Evolutionary conservation across 37 sponge, comb jelly and placozoan species (phyloP).

Genomic region (Mnemiopsis leidyi): DNA sequence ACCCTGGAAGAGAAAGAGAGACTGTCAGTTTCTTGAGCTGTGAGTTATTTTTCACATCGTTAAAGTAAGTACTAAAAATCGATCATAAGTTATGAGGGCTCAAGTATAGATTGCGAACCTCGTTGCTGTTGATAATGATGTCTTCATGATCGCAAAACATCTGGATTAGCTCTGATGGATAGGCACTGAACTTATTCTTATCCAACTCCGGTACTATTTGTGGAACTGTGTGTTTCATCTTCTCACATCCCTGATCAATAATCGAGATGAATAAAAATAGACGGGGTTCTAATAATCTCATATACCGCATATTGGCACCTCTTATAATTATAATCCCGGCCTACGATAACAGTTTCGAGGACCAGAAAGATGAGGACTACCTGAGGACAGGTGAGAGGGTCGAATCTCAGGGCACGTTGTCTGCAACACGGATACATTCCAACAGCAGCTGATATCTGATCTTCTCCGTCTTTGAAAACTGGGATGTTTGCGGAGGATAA

Average conservation of each 20-base stretch:
- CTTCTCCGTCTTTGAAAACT: slow-evolving; percentile 57
- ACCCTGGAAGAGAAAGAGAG: neutral
- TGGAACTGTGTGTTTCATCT: slow-evolving; percentile 58
- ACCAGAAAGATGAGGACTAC: too few relatives aligned
- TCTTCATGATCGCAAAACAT: slow-evolving; percentile 61
- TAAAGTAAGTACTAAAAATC: too few relatives aligned
- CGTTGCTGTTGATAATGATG: slow-evolving; percentile 4
- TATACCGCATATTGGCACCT: neutral
- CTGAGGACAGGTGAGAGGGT: slow-evolving; percentile 65
- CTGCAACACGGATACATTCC: slow-evolving; percentile 66
- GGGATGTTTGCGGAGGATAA: too few relatives aligned
- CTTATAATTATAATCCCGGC: too few relatives aligned
- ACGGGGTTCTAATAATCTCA: neutral
- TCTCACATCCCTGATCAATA: slow-evolving; percentile 36
- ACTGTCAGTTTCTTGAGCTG: too few relatives aligned
- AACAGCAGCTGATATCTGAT: slow-evolving; percentile 64
- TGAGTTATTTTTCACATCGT: too few relatives aligned
- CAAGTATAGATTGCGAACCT: too few relatives aligned
- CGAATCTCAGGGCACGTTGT: slow-evolving; percentile 58
- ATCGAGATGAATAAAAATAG: neutral
- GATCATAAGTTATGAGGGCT: too few relatives aligned
- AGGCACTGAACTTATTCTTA: neutral
- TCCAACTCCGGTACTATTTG: neutral
- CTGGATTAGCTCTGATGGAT: neutral
- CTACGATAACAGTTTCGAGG: too few relatives aligned